Evolutionary conservation across 1,140 invertebrate genomes (phyloP).

Genomic region (Penaeus vannamei): DNA sequence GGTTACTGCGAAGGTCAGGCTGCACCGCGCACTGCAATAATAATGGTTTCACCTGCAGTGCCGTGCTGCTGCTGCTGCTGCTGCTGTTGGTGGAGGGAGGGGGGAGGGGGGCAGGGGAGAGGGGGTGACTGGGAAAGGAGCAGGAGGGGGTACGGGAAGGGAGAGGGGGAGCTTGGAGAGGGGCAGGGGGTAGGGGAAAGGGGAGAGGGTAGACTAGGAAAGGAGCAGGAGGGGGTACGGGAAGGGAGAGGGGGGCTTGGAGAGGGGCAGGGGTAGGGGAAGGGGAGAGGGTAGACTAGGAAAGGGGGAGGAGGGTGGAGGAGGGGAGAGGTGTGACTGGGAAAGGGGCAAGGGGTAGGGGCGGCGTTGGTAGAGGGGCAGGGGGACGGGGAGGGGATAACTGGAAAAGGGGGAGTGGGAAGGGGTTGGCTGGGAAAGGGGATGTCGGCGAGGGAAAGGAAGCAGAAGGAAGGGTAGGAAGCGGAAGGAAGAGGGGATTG

Average conservation of each 20-base stretch:
- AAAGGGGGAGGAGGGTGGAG: neutral
- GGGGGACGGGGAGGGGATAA: constrained; percentile 1
- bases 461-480: neutral
- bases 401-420: neutral
- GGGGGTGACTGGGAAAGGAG: too few species aligned
- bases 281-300: neutral
- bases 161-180: neutral
- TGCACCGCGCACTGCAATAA: constrained; percentile 56
- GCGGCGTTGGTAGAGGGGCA: neutral
- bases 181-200: neutral
- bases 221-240: neutral
- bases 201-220: neutral
- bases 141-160: neutral
- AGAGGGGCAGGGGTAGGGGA: neutral
- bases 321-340: neutral
- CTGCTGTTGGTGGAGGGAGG: neutral
- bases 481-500: neutral
- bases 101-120: neutral
- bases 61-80: constrained; percentile 15
- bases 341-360: neutral
- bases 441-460: neutral
- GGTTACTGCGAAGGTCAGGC: constrained; percentile 44
- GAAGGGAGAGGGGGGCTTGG: neutral
- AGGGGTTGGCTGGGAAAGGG: neutral
- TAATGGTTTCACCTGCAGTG: constrained; percentile 34